Conservation (phyloP, 30 jellyfish, hydroid and myxozoan species). For the Aurelia sp. region DNA sequence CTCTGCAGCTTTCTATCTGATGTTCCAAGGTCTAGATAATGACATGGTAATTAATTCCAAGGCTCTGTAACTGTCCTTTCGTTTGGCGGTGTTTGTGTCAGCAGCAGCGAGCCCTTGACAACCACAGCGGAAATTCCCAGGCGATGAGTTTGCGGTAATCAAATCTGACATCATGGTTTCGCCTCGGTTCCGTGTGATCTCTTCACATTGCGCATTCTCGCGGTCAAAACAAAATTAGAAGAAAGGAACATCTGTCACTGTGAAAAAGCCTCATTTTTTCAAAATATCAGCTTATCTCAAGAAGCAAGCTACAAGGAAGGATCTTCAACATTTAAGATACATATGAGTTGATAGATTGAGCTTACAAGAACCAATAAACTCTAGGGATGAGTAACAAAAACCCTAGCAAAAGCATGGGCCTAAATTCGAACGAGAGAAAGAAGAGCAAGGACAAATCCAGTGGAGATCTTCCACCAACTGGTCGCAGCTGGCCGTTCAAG, state of each 20-base stretch:
- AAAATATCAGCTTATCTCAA: background rate
- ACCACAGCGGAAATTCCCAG: no score
- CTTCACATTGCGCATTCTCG: slow-evolving; percentile 26
- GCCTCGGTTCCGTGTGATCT: no score
- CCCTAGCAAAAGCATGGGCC: slow-evolving; percentile 47
- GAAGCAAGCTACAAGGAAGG: background rate
- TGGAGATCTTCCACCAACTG: slow-evolving; percentile 63
- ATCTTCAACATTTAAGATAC: background rate
- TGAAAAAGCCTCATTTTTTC: background rate
- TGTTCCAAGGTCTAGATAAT: no score
- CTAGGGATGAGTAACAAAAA: slow-evolving; percentile 43
- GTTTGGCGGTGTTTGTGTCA: no score
- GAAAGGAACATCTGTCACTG: background rate
- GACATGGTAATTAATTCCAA: no score
- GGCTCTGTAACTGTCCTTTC: no score
- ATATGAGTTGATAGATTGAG: background rate
- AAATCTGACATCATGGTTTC: no score
- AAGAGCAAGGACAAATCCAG: slow-evolving; percentile 30
- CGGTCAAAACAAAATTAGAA: slow-evolving; percentile 5
- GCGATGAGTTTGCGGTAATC: no score
- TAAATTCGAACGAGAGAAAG: slow-evolving; percentile 37
- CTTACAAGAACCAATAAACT: background rate
- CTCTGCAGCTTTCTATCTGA: no score
- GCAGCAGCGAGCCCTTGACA: no score
- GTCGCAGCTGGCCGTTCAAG: slow-evolving; percentile 79